These are phyloP conservation scores for Gymnoscopelus braueri DNA, from an alignment of 2,797 vertebrate species.

Conservation along the genomic window DNA sequence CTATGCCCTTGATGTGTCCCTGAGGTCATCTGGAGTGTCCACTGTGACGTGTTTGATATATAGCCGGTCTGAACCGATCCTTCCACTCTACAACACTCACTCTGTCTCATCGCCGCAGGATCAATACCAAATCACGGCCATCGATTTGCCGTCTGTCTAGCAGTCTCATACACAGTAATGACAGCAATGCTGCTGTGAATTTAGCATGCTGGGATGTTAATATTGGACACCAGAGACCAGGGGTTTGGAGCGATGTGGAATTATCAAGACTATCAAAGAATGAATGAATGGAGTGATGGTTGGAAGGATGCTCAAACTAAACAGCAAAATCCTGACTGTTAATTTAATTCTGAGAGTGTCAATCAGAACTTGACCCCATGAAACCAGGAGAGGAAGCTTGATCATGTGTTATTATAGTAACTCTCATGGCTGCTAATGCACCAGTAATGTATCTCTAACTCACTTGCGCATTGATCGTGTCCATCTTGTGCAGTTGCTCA, in stretches of 20 bases:
- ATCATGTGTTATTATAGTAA: neutral
- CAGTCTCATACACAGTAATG: slow-evolving; percentile 5
- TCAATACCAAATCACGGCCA: slow-evolving; percentile 27
- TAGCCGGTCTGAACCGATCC: neutral
- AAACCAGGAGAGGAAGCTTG: neutral
- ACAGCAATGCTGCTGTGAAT: neutral
- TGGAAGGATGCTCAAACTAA: neutral
- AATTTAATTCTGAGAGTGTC: neutral
- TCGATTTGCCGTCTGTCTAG: neutral
- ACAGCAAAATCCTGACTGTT: neutral
- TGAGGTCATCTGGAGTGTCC: slow-evolving; percentile 16
- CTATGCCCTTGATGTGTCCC: neutral
- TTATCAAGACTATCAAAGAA: neutral
- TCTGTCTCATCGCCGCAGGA: slow-evolving; percentile 12
- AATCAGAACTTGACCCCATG: neutral
- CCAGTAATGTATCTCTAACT: neutral
- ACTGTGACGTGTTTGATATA: slow-evolving; percentile 5
- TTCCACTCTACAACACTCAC: neutral
- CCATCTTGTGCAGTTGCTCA: neutral
- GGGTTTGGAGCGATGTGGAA: no score
- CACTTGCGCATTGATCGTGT: neutral
- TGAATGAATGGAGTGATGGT: neutral
- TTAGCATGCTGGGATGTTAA: neutral
- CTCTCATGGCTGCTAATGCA: neutral
- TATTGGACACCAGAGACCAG: neutral